Base-by-base conservation (phyloP, 2,113 vertebrate genomes). In the Glaucidium brasilianum region DNA sequence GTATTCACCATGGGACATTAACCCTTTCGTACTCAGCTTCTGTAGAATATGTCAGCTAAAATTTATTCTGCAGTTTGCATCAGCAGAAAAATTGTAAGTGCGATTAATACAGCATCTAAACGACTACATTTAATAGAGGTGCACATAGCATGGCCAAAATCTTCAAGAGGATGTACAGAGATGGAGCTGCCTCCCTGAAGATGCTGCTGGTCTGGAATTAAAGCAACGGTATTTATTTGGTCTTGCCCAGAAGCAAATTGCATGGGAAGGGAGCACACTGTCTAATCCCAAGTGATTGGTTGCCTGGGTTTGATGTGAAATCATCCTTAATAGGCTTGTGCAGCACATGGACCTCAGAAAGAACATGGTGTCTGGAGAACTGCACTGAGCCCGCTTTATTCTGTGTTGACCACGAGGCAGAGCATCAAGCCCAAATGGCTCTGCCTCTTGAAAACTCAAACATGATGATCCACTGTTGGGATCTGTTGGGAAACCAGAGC, bases 231-330 rank as follows among this genome's bases (percentile, higher is more conserved):
- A 15, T 64, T 78, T 73, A 37, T 37, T 75, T 72, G 45, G 41
- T 78, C 59, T 68, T 72, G 43, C 49, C 25, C 74, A 86, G 64
- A 92, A 94, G 37, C 1, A 1, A 66, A 59, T 34, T 60, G 41
- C 15, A 8, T 9, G 27, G 74, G 69, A 84, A 80, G 73, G 35
- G 53, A 94, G 76, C 35, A 73, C 72, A 8, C 43, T 82, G 62
- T 67, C 50, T 92, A 80, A 69, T 39, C 63, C 74, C 67, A 74
- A 83, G 83, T 59, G 63, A 88, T 92, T 73, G 59, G 45, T 90
- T 91, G 56, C 88, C 76, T 60, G 91, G 37, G 59, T 93, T 97
- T 91, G 77, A 74, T 92, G 90, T 72, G 53, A 85, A 91, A 75
- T 93, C 27, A 37, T 79, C 83, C 64, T 86, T 64, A 83, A 39